These are phyloP conservation scores for Chloroceryle aenea DNA, from an alignment of 2,113 vertebrate species.

Conservation along the genomic window DNA sequence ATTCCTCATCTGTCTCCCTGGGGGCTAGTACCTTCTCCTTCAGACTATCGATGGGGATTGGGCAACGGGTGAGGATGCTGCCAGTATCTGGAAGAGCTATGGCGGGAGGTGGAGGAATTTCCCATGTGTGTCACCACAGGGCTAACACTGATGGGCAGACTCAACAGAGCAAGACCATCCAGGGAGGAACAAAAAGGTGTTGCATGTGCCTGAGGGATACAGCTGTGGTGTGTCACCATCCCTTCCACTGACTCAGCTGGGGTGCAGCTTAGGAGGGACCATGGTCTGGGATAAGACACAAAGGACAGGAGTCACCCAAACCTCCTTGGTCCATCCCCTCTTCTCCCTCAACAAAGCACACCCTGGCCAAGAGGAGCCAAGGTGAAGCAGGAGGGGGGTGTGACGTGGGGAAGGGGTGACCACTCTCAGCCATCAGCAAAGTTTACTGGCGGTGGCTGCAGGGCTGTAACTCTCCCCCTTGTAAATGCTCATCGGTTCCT, in stretches of 20 bases:
- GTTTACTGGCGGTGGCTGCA: not conserved
- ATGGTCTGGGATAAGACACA: not conserved
- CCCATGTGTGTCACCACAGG: not conserved
- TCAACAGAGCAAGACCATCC: not conserved
- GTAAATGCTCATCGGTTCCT: not conserved
- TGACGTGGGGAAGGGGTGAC: not conserved
- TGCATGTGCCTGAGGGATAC: not conserved
- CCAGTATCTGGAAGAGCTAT: not conserved
- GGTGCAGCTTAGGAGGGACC: not conserved
- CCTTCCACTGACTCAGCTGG: not conserved
- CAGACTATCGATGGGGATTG: not conserved
- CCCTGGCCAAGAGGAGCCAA: not conserved
- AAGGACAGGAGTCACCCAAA: not conserved
- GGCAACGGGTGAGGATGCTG: not conserved
- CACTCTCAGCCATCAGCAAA: not conserved
- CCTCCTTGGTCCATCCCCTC: fast-evolving
- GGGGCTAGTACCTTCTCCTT: not conserved
- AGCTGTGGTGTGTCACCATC: not conserved
- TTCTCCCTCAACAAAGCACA: not conserved
- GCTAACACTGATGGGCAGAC: not conserved
- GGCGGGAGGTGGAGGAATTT: not conserved
- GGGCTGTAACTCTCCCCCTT: not conserved
- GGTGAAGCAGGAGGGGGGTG: fast-evolving
- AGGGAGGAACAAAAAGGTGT: not conserved
- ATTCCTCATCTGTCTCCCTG: not conserved